Evolutionary conservation across 1,140 invertebrate species (phyloP), one percentile per base, ranked within the genome.

Genomic region (Camponotus pennsylvanicus): DNA sequence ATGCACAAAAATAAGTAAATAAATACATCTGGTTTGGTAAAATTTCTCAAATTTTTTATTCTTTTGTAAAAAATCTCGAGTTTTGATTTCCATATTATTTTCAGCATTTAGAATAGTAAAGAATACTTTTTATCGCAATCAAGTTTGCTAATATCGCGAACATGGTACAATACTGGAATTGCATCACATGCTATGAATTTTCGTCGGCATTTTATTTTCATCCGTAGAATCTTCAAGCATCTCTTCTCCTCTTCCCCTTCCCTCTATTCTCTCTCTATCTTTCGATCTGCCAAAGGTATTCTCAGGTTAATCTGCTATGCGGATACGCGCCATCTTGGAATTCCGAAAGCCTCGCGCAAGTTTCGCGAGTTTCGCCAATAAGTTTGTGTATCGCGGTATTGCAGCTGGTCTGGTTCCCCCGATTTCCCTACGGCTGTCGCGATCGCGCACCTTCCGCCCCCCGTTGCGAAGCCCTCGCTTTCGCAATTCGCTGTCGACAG

Each of bases 331-430:
- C 87, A 90, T 92, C 92, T 90, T 89, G 91, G 73, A 90, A 93
- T 92, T 92, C 87, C 90, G 75, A 70, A 89, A 88, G 83, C 80
- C 77, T 87, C 63, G 69, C 76, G 59, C 64, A 92, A 93, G 89
- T 92, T 92, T 80, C 78, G 37, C 82, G 88, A 90, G 89, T 88
- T 92, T 90, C 86, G 34, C 88, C 86, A 90, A 90, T 92, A 93
- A 93, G 92, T 92, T 93, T 93, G 91, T 88, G 87, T 92, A 92
- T 93, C 92, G 88, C 91, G 89, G 91, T 91, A 92, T 92, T 92
- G 89, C 91, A 93, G 92, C 91, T 92, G 91, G 85, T 88, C 89
- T 82, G 80, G 77, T 70, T 86, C 21, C 13, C 45, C 59, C 13
- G 1, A 49, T 67, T 61, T 59, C 49, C 21, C 55, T 18, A 67